phyloP scores from a whole-genome alignment of 1,140 invertebrate genomes.

The Leptinotarsa defecta region DNA sequence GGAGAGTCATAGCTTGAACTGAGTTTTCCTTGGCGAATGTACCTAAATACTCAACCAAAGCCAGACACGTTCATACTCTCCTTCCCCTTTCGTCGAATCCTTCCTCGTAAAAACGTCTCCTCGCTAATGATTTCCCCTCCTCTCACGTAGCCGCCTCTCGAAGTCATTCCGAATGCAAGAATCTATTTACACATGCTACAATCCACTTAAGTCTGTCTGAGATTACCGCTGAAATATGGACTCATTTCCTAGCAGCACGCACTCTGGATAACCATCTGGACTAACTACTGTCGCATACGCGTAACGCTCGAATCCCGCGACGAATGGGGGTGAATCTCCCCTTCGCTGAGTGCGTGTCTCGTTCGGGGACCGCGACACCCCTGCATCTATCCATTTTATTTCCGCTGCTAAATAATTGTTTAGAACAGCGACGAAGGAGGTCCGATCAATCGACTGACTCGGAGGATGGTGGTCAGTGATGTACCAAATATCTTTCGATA shows the following conservation, averaged over 20 bases:
- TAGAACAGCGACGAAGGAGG: background rate
- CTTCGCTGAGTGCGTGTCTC: slow-evolving; percentile 18
- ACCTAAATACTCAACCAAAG: too few species aligned
- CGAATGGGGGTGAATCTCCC: slow-evolving; percentile 10
- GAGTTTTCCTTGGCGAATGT: too few species aligned
- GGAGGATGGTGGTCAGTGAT: too few species aligned
- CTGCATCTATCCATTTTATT: slow-evolving; percentile 18
- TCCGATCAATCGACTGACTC: background rate
- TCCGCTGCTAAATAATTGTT: slow-evolving; percentile 4
- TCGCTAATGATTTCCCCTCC: slow-evolving; percentile 14
- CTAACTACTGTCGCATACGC: slow-evolving; percentile 38
- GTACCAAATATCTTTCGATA: too few species aligned
- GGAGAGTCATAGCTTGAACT: too few species aligned
- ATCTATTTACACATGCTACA: slow-evolving; percentile 25
- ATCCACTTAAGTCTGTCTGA: slow-evolving; percentile 25
- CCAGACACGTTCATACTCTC: background rate
- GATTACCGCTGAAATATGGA: slow-evolving; percentile 42
- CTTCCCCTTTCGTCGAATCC: background rate
- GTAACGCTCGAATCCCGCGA: slow-evolving; percentile 7
- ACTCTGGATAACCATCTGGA: slow-evolving; percentile 48
- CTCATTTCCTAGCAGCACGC: slow-evolving; percentile 38
- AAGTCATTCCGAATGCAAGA: slow-evolving; percentile 19
- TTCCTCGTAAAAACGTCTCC: slow-evolving; percentile 13
- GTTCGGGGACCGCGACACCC: slow-evolving; percentile 13
- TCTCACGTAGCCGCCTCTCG: background rate